Base-by-base conservation (phyloP, 1,140 invertebrate species). In the Drosophila fuyamai region DNA sequence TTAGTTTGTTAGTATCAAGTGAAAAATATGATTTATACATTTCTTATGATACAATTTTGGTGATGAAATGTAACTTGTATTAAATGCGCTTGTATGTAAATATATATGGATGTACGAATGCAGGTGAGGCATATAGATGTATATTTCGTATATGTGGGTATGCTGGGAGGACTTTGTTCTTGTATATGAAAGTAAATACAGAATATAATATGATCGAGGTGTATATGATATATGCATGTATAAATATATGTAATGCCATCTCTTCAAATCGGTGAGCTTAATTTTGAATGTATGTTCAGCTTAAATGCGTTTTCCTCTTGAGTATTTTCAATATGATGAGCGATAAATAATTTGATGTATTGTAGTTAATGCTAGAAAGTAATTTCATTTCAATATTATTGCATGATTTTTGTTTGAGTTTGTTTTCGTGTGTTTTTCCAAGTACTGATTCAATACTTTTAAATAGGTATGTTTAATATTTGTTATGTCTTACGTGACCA, bases 321-420 rank as follows among this genome's bases (percentile, higher is more conserved):
- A 53, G 72, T 78, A 55, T 57, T 66, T 59, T 62, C 18, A 32
- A 43, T 75, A 81, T 81, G 50, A 79, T 83, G 71, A 79, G 50
- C 75, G 66, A 67, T 73, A 77, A 77, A 77, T 82, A 46, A 56
- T 51, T 18, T 50, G 53, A 61, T 70, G 55, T 80, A 62, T 46
- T 55, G 18, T 83, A 83, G 61, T 79, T 80, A 76, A 83, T 79
- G 71, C 76, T 83, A 83, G 75, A 83, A 83, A 83, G 80, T 83
- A 83, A 83, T 83, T 83, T 56, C 57, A 83, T 83, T 83, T 83
- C 80, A 70, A 83, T 82, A 83, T 83, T 83, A 83, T 83, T 83
- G 80, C 80, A 83, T 79, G 76, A 59, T 50, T 72, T 54, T 63
- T 75, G 48, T 54, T 51, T 57, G 54, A 62, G 73, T 66, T 59